Conservation (phyloP, 2,888 invertebrate genomes). For the Ferdinandea cuprea region DNA sequence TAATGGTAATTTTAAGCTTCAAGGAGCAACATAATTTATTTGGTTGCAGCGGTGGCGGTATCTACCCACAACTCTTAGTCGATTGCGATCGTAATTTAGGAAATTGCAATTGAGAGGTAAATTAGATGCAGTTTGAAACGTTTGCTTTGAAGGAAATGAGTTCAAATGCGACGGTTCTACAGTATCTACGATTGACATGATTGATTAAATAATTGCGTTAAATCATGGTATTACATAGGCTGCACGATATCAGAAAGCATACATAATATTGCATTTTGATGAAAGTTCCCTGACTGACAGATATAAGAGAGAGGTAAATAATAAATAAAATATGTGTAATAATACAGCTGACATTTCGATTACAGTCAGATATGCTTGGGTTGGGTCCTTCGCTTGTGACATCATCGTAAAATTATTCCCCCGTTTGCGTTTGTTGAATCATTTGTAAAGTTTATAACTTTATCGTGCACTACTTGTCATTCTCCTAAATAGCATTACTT, state of each 20-base stretch:
- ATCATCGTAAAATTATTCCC: too few species aligned
- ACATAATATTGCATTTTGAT: background rate
- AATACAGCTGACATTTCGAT: too few species aligned
- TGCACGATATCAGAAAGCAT: background rate
- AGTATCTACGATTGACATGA: slow-evolving; percentile 25
- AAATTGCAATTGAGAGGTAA: slow-evolving; percentile 61
- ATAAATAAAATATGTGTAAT: too few species aligned
- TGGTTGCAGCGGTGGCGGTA: slow-evolving; percentile 39
- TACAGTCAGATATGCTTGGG: too few species aligned
- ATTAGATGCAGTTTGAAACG: slow-evolving; percentile 52
- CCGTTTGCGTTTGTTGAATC: too few species aligned
- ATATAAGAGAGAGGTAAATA: too few species aligned
- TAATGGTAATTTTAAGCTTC: slow-evolving; percentile 74
- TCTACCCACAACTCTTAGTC: slow-evolving; percentile 30
- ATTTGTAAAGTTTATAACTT: too few species aligned
- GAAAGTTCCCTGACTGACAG: too few species aligned
- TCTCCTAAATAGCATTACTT: too few species aligned
- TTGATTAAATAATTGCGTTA: slow-evolving; percentile 41
- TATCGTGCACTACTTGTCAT: too few species aligned
- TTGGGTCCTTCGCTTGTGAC: too few species aligned
- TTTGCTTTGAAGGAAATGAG: slow-evolving; percentile 9
- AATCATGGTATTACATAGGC: slow-evolving; percentile 12
- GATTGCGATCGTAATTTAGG: slow-evolving; percentile 67
- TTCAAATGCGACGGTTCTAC: background rate
- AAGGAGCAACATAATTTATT: slow-evolving; percentile 72